Conservation (phyloP, 2,888 invertebrate species). For the Nasonovia ribisnigri region DNA sequence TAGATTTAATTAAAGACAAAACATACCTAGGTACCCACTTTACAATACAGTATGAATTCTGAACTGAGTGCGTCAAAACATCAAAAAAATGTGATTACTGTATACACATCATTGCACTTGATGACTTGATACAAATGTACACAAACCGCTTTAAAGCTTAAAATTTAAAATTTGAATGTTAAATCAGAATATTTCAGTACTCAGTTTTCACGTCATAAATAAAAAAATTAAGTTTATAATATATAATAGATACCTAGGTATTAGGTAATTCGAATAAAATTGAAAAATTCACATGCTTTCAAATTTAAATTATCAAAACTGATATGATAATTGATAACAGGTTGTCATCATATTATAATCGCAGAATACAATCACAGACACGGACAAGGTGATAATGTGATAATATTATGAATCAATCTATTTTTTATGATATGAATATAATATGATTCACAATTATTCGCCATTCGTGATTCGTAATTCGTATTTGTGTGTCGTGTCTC, state of each 20-base stretch:
- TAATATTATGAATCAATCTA: background rate
- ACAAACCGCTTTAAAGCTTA: background rate
- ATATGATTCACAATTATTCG: no score
- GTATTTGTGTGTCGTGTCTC: background rate
- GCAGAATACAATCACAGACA: background rate
- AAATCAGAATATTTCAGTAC: no score
- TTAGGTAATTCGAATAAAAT: no score
- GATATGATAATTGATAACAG: background rate
- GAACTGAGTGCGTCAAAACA: background rate
- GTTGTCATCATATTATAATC: no score
- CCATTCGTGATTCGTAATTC: background rate
- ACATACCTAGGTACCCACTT: background rate
- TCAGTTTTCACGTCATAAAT: no score
- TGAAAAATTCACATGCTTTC: background rate
- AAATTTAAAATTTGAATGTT: background rate
- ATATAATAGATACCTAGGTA: background rate
- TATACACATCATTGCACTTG: background rate
- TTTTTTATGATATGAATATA: no score
- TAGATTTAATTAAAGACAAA: background rate
- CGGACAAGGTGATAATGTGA: background rate
- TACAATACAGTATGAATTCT: background rate
- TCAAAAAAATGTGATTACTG: background rate
- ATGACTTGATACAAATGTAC: background rate
- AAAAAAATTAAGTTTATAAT: no score
- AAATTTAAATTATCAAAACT: background rate